Evolutionary conservation across 2,113 vertebrate genomes (phyloP), one percentile per base, ranked within the genome.

Genomic region (Chaetura pelagica): DNA sequence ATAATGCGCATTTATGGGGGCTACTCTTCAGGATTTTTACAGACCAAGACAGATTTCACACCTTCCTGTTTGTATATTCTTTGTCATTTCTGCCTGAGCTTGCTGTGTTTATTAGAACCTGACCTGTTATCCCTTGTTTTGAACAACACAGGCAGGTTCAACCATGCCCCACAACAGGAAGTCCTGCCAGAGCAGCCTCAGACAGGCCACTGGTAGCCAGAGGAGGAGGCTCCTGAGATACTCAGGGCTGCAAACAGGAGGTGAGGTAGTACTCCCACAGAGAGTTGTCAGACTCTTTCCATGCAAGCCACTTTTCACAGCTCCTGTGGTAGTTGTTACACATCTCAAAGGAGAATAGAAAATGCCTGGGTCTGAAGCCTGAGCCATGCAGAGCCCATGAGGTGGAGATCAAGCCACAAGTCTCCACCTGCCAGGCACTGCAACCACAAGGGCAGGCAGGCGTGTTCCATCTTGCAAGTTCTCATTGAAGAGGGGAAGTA

Each of bases 131-230:
- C 38, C 32, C 30, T 78, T 32, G 10, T 48, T 93, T 49, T 4
- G 7, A 63, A 38, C 8, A 23, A 48, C 71, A 57, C 34, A 64
- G 63, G 16, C 51, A 59, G 52, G 48, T 80, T 92, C 42, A 67
- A 4, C 76, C 32, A 1, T 67, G 84, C 23, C 46, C 44, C 8
- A 3, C 4, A 19, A 4, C 18, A 32, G 44, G 0, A 0, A 34
- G 61, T 34, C 61, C 54, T 22, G 22, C n/a, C 52, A 32, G 13
- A 55, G 23, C 58, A 61, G 35, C 54, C 77, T 66, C 1, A 1
- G n/a, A 58, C 4, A 4, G 30, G 35, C 42, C 10, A 30, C 20
- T 0, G 1, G 0, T 7, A 12, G 54, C 54, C n/a, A 7, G 49
- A 66, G 49, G 27, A 90, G 14, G 2, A 46, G 48, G 26, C 29